Evolutionary conservation across 2,797 vertebrate species (phyloP), one percentile per base, ranked within the genome.

Genomic region (Clamator glandarius): DNA sequence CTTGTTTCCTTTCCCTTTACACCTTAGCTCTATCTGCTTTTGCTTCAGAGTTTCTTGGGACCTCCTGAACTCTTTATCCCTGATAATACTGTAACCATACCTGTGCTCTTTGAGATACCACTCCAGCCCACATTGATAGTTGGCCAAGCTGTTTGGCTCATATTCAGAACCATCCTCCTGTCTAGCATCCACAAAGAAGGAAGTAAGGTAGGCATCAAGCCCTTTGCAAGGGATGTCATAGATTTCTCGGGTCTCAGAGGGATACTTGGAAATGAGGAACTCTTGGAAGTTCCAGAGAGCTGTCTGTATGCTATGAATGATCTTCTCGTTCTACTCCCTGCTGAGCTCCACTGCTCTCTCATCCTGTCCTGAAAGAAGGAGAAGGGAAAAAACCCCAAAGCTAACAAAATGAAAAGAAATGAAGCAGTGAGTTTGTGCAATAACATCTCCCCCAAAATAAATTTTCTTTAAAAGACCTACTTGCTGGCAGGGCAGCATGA

Each of bases 121-220:
- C 82, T 98, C 98, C 46, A 98, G 97, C 18, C 98, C 98, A 73
- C 98, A 98, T 58, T 98, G 98, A 87, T n/a, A n/a, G n/a, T n/a
- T n/a, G 87, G 98, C 98, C 91, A 98, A 95, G 91, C 98, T 98
- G 92, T 98, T 98, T 82, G 98, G 98, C 93, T 98, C 98, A 1
- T 98, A 98, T 67, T 98, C 98, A 4, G 98, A 98, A 51, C 98
- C 98, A 87, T 98, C 98, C 92, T 98, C 98, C 91, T 98, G 98
- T 59, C 98, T 98, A 93, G 98, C 98, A 0, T 98, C 98, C 67
- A 98, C 98, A 96, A 98, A 98, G 96, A 98, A 98, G n/a, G 98
- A 98, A 5, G 98, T 98, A 67, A 98, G 96, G 90, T 98, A 98
- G 87, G 97, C 98, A 92, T 98, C 98, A 85, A 98, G 95, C 94